Base-by-base conservation (phyloP, 2,888 invertebrate species). In the Lathronympha strigana region DNA sequence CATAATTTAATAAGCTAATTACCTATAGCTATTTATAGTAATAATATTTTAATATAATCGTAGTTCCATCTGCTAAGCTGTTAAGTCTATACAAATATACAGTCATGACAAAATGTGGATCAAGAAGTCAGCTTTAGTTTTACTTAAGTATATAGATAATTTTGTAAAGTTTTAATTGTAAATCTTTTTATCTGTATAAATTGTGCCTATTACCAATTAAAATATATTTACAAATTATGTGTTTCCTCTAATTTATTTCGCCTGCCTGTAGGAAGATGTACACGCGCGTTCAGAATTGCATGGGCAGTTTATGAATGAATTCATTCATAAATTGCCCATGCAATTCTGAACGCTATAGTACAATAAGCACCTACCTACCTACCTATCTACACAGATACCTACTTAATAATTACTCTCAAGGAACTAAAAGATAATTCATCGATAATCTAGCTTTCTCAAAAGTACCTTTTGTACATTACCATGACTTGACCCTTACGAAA, bases 121-220 rank as follows among this genome's bases (percentile, higher is more conserved):
- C n/a, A 28, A 5, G 38, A 61, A 61, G 50, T 61, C 50, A 61
- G 61, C 40, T 61, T 61, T 61, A 61, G 51, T 53, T 33, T 43
- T 53, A 60, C n/a, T n/a, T n/a, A n/a, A n/a, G n/a, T 64, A 53
- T 60, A 53, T 53, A 53, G 9, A 21, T 53, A 38, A 15, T 51
- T 38, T 64, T 64, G 36, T 64, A 49, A 55, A 64, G 58, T 45
- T 58, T 36, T 57, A 58, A 38, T 3, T 58, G 19, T 21, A 33
- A 58, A n/a, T 45, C 19, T 40, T n/a, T n/a, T n/a, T n/a, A n/a
- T 64, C 21, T 64, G 60, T 64, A 64, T 64, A 60, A 66, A 58
- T 28, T 55, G 47, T 54, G 54, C 54, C 61, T 61, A 53, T 47
- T 40, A 55, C 28, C 31, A 11, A 61, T 62, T 63, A 58, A 45